A percentile compares a stretch with the other conserved stretches of the same genome.
Evolutionary conservation across 2,888 invertebrate genomes (phyloP).

Genomic region (Lathronympha strigana): DNA sequence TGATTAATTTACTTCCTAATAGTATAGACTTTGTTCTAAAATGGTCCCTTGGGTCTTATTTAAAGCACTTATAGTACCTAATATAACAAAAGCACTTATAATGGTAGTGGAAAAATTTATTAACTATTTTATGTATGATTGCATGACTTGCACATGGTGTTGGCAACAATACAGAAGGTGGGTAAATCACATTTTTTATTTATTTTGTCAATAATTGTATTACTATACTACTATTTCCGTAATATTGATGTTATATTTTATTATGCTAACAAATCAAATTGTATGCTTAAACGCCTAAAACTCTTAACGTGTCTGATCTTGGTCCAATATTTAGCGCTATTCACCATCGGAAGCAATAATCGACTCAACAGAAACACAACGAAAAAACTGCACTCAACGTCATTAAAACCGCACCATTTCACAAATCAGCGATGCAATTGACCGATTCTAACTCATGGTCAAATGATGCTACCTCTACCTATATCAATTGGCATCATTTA

Average conservation of each 20-base stretch:
- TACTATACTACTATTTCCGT: background rate
- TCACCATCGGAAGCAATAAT: background rate
- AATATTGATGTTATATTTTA: background rate
- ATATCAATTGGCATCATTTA: too few species aligned
- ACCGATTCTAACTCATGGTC: too few species aligned
- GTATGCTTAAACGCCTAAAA: too few species aligned
- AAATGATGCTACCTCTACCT: too few species aligned
- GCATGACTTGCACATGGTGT: slow-evolving; percentile 74
- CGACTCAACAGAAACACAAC: too few species aligned
- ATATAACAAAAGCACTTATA: background rate
- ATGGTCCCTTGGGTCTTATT: background rate
- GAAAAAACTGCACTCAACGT: too few species aligned
- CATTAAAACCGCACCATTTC: too few species aligned
- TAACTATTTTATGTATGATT: slow-evolving; percentile 57
- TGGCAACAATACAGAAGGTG: slow-evolving; percentile 70
- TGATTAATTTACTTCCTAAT: too few species aligned
- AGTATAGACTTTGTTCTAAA: too few species aligned
- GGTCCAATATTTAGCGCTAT: background rate
- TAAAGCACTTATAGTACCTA: background rate
- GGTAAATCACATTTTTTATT: slow-evolving; percentile 54
- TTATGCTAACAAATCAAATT: background rate
- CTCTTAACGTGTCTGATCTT: background rate
- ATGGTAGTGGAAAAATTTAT: slow-evolving; percentile 11
- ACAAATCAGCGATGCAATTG: too few species aligned
- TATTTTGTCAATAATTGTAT: background rate